Evolutionary conservation across 2,888 invertebrate genomes (phyloP), one percentile per base, ranked within the genome.

Genomic region (Drosophila monieri): DNA sequence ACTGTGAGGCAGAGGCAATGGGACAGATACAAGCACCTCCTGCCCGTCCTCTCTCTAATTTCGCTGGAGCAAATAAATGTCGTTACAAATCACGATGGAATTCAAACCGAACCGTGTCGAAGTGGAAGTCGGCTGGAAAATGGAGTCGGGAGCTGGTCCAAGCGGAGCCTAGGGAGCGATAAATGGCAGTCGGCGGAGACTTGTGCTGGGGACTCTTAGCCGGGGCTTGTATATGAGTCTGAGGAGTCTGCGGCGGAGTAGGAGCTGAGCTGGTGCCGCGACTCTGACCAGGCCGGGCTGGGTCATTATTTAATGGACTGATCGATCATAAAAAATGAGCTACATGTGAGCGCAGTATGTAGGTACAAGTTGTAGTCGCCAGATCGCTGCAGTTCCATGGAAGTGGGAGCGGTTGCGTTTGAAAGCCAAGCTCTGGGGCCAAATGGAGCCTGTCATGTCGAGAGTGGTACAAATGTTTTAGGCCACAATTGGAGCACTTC

Each of bases 251-350:
- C 35, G 60, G 10, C 23, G 46, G 69, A 25, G 62, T 67, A 1
- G 18, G 55, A 23, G 46, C 52, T 55, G 62, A 18, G 18, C 18
- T 18, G 18, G 4, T 39, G 47, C 60, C 12, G 21, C 52, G 70
- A 15, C 59, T 74, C 10, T 10, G 57, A 35, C 43, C 53, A 37
- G 43, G 15, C 44, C 57, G 65, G 84, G 52, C 65, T 76, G 65
- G 73, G 78, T 86, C 85, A 85, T 88, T 86, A 86, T 85, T 90
- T 90, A 89, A 90, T 90, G 88, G 87, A 89, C 90, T 90, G 89
- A 90, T 90, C 89, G 89, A 89, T 89, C 89, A 89, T 90, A 90
- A 89, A 89, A 89, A 90, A 86, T 88, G 81, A 86, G 88, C 80
- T 88, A 83, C 85, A 83, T 74, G 85, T 74, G 79, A 86, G 77